phyloP scores from a whole-genome alignment of 2,888 invertebrate genomes.

The Coecobrya sp. region DNA sequence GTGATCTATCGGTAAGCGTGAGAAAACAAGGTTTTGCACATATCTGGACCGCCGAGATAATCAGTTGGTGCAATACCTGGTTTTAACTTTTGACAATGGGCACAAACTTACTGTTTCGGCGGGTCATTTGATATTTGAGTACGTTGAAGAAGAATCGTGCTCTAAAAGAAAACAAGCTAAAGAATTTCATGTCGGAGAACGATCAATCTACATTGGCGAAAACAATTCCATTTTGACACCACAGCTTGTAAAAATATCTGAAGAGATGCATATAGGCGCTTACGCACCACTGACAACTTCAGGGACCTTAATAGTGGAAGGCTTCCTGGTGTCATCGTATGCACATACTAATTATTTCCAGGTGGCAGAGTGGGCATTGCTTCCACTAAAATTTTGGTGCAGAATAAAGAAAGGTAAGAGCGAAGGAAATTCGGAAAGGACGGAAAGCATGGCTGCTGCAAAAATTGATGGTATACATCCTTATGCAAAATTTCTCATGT shows the following conservation, averaged over 20 bases:
- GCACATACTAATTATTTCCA: conserved; percentile 55
- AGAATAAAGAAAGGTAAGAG: neutral
- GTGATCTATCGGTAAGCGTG: neutral
- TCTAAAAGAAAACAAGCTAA: conserved; percentile 12
- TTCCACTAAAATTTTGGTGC: conserved; percentile 61
- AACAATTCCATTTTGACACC: neutral
- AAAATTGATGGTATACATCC: too few species aligned
- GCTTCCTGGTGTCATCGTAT: conserved; percentile 70
- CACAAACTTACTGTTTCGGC: conserved; percentile 10
- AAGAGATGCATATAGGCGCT: conserved; percentile 18
- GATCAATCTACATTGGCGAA: neutral
- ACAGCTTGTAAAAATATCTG: conserved; percentile 5
- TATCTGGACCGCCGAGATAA: conserved; percentile 1
- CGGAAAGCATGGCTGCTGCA: too few species aligned
- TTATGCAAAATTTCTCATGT: too few species aligned
- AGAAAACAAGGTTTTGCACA: conserved; percentile 47
- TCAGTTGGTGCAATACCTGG: neutral
- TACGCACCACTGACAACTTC: conserved; percentile 67
- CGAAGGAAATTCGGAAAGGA: too few species aligned
- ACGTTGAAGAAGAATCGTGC: neutral
- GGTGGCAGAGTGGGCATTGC: conserved; percentile 62
- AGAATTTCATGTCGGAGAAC: conserved; percentile 46
- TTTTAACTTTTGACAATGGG: conserved; percentile 45
- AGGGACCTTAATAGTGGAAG: conserved; percentile 80
- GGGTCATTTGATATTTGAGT: conserved; percentile 61